Base-by-base conservation (phyloP, 2,888 invertebrate genomes). In the Eilema caniola region DNA sequence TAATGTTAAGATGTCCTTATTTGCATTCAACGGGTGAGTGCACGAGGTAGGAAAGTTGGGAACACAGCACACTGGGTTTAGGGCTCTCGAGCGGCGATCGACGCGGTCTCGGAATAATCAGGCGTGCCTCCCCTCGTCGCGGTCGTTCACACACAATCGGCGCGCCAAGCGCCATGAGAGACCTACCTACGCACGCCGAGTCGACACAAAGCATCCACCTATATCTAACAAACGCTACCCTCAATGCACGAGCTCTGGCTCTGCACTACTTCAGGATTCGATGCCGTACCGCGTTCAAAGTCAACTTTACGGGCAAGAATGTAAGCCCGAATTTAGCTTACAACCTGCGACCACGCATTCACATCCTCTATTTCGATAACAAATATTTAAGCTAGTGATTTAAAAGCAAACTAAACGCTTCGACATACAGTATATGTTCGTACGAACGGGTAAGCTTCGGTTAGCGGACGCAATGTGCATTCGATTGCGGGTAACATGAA, bases 141-240 rank as follows among this genome's bases (percentile, higher is more conserved):
- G 94, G 93, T 94, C 93, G 95, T 95, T 94, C 94, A 94, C 94
- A 94, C 93, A 94, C 92, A 92, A 92, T 91, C 91, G 92, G 90
- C 90, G 89, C 88, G 89, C 85, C 88, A 88, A 90, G 86, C 88
- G 86, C 88, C 88, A 88, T 85, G 86, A 89, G 91, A 88, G 89
- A 89, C 90, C 92, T 92, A 90, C 93, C 94, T 92, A 94, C 94
- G 92, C 92, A 92, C 89, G 85, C 88, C 88, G 86, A 89, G 84
- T 88, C 88, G 81, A 87, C 90, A 92, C 90, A 93, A 92, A 91
- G 90, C 92, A 89, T 90, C 91, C 91, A 92, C 90, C 92, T 92
- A 88, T 92, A 91, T 88, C 89, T 85, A 87, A 88, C 88, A 87
- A 89, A 86, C 86, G 86, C 91, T 90, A 90, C 89, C 91, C 89